These are phyloP conservation scores for Melipona beecheii DNA, from an alignment of 2,888 invertebrate genomes.

Conservation along the genomic window DNA sequence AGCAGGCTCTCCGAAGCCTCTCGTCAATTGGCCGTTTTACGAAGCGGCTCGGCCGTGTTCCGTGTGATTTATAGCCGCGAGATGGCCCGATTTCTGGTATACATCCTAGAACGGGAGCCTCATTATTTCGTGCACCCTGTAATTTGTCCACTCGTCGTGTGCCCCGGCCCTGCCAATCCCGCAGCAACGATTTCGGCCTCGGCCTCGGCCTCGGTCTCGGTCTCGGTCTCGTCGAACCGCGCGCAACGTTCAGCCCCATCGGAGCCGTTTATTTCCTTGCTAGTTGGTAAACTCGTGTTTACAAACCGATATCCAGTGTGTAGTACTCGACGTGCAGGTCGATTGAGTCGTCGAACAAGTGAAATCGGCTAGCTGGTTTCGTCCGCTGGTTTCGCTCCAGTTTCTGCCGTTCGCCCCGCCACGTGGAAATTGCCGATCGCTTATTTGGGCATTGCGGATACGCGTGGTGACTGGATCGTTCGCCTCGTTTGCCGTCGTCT, in stretches of 20 bases:
- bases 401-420: background rate
- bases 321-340: background rate
- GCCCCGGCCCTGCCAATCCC: constrained; percentile 65
- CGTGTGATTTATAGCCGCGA: constrained; percentile 81
- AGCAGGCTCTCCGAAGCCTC: constrained; percentile 49
- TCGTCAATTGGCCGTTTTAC: constrained; percentile 72
- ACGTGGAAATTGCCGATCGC: constrained; percentile 7
- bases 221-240: constrained; percentile 48
- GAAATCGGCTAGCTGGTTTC: constrained; percentile 48
- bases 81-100: constrained; percentile 80
- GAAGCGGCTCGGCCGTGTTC: constrained; percentile 70
- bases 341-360: constrained; percentile 60
- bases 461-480: background rate
- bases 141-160: constrained; percentile 83
- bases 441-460: background rate
- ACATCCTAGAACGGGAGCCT: constrained; percentile 81
- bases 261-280: constrained; percentile 37
- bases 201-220: constrained; percentile 31
- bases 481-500: background rate
- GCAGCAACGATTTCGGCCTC: constrained; percentile 62
- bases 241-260: constrained; percentile 28
- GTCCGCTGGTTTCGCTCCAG: constrained; percentile 9
- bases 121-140: constrained; percentile 83
- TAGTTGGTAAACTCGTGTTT: constrained; percentile 60
- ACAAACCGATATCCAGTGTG: constrained; percentile 47